These are phyloP conservation scores for Endomychus coccineus DNA, from an alignment of 2,888 invertebrate genomes.

Conservation along the genomic window DNA sequence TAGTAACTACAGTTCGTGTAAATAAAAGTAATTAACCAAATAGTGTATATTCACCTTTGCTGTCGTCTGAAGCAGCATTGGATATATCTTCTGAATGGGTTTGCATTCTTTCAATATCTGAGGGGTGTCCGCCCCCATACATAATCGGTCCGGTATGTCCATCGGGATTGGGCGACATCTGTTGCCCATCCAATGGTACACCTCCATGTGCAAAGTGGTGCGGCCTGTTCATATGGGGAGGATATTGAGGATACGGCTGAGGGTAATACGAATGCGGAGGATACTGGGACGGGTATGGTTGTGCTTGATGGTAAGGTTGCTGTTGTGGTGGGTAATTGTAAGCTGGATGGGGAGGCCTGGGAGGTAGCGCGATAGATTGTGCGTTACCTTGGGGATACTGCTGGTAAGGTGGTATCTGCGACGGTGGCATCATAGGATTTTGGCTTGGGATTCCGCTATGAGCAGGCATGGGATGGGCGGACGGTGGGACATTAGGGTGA, in stretches of 20 bases:
- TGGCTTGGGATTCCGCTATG: slow-evolving; percentile 34
- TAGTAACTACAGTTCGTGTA: too few species aligned
- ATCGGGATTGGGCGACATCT: slow-evolving; percentile 24
- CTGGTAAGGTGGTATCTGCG: slow-evolving; percentile 38
- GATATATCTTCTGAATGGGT: slow-evolving; percentile 8
- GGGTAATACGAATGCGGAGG: slow-evolving; percentile 42
- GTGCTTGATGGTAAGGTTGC: slow-evolving; percentile 44
- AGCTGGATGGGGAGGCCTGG: slow-evolving; percentile 49
- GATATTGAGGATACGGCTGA: slow-evolving; percentile 50
- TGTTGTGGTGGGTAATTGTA: slow-evolving; percentile 46
- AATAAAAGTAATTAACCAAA: slow-evolving; percentile 2
- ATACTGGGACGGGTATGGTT: slow-evolving; percentile 42
- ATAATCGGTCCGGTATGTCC: slow-evolving; percentile 15
- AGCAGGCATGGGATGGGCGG: slow-evolving; percentile 23
- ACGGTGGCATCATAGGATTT: slow-evolving; percentile 37
- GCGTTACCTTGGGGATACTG: slow-evolving; percentile 38
- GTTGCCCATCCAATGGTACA: slow-evolving; percentile 40
- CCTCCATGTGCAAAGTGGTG: slow-evolving; percentile 44
- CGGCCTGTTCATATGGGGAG: slow-evolving; percentile 47
- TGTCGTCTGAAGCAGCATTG: slow-evolving; percentile 10
- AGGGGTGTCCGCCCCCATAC: slow-evolving; percentile 5
- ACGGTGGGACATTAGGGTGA: slow-evolving; percentile 11
- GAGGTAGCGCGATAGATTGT: slow-evolving; percentile 49
- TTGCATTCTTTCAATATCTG: slow-evolving; percentile 3
- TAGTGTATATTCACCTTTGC: slow-evolving; percentile 11